A percentile compares a stretch with the other conserved stretches of the same genome.
Conservation (phyloP, 2,888 invertebrate genomes). For the Aplocera efformata region DNA sequence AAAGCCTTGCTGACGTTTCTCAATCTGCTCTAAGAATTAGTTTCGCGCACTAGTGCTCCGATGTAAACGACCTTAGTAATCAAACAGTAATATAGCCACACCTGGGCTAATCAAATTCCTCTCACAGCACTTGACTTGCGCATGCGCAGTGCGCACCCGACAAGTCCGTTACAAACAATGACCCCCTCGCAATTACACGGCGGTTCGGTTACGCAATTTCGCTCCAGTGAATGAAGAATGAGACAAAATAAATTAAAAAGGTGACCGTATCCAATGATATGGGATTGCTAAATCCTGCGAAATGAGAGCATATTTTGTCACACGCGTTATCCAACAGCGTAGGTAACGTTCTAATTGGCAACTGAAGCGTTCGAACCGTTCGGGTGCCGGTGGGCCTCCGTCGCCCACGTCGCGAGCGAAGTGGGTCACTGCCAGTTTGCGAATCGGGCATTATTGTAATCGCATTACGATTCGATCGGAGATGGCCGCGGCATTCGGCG, state of each 20-base stretch:
- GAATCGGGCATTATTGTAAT: constrained; percentile 54
- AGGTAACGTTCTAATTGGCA: constrained; percentile 44
- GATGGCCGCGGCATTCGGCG: constrained; percentile 30
- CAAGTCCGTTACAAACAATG: constrained; percentile 68
- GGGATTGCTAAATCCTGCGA: constrained; percentile 38
- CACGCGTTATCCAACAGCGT: constrained; percentile 35
- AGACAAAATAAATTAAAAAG: constrained; percentile 49
- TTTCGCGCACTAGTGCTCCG: constrained; percentile 32
- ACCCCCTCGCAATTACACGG: constrained; percentile 54
- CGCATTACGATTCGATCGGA: constrained; percentile 46
- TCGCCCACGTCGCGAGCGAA: constrained; percentile 43
- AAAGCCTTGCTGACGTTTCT: constrained; percentile 1
- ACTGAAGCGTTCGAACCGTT: constrained; percentile 33
- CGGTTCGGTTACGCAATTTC: constrained; percentile 53
- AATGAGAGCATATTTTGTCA: constrained; percentile 39
- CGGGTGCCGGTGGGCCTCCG: constrained; percentile 32
- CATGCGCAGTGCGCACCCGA: constrained; percentile 31
- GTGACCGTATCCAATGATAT: constrained; percentile 33
- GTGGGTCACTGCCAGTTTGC: constrained; percentile 64
- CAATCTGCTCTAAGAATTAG: constrained; percentile 9
- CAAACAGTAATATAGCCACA: constrained; percentile 35
- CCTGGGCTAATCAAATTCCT: constrained; percentile 64
- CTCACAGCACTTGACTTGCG: constrained; percentile 52
- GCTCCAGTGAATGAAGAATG: constrained; percentile 37
- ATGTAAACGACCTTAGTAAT: constrained; percentile 50